Evolutionary conservation across 1,140 invertebrate genomes (phyloP).

Genomic region (Palaemon carinicauda): DNA sequence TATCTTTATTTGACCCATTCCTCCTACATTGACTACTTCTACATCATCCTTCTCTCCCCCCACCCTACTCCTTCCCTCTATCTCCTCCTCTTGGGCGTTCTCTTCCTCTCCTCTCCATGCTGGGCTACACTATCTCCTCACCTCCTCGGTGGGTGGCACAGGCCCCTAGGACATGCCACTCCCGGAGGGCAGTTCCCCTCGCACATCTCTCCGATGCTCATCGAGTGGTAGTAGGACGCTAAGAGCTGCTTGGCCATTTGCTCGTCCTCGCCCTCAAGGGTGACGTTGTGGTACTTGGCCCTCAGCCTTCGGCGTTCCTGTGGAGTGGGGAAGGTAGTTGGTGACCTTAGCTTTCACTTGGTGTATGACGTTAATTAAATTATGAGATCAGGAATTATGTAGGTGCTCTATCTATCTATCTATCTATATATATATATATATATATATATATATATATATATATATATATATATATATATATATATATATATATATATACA

Average conservation of each 20-base stretch:
- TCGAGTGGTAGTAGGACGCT: constrained; percentile 80
- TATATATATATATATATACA: too few species aligned
- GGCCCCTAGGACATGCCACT: constrained; percentile 52
- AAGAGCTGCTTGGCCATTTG: constrained; percentile 79
- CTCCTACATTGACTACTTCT: neutral
- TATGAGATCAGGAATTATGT: too few species aligned
- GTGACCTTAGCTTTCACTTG: too few species aligned
- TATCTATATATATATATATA: too few species aligned
- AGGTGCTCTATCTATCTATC: fast-evolving
- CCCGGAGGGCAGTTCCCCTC: constrained; percentile 78
- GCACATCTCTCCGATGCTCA: constrained; percentile 80
- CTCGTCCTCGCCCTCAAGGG: constrained; percentile 77
- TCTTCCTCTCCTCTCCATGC: neutral
- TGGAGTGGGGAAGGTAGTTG: constrained; percentile 48
- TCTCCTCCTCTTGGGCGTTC: neutral
- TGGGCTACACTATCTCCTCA: constrained; percentile 3
- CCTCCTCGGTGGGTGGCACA: constrained; percentile 57
- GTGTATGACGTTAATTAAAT: too few species aligned
- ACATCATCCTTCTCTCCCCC: neutral
- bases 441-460: too few species aligned
- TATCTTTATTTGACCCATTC: too few species aligned
- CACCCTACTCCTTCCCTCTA: too few species aligned
- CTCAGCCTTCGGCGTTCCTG: constrained; percentile 84
- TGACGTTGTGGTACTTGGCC: constrained; percentile 82
- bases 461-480: too few species aligned